These are phyloP conservation scores for Halictus quadricinctus DNA, from an alignment of 2,888 invertebrate genomes.

Conservation along the genomic window DNA sequence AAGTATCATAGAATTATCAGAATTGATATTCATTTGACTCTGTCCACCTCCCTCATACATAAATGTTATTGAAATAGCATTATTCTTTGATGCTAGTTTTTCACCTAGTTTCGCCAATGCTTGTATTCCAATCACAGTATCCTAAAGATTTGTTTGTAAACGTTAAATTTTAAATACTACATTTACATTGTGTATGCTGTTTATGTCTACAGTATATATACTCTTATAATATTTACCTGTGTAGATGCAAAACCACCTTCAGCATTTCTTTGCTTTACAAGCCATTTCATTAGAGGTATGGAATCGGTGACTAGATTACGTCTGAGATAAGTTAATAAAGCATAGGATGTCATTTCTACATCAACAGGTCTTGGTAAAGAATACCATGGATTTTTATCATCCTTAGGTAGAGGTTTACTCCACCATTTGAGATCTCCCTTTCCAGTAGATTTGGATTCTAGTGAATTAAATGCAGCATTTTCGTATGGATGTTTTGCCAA, in stretches of 20 bases:
- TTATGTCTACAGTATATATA: background rate
- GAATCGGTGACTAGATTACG: constrained; percentile 83
- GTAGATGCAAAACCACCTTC: constrained; percentile 89
- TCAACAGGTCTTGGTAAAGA: constrained; percentile 88
- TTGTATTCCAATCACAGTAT: constrained; percentile 89
- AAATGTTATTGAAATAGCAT: constrained; percentile 85
- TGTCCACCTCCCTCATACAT: constrained; percentile 84
- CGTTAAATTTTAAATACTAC: background rate
- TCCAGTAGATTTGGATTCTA: constrained; percentile 84
- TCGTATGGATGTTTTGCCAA: constrained; percentile 89
- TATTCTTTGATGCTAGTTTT: constrained; percentile 83
- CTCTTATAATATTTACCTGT: constrained; percentile 81
- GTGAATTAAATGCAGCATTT: constrained; percentile 85
- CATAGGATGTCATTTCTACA: constrained; percentile 95
- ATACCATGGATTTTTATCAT: constrained; percentile 87
- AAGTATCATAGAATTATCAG: constrained; percentile 91
- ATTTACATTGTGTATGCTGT: background rate
- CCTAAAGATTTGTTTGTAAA: constrained; percentile 81
- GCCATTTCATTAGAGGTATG: constrained; percentile 88
- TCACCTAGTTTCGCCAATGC: constrained; percentile 88
- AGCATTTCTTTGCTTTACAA: constrained; percentile 87
- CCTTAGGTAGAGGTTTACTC: constrained; percentile 86
- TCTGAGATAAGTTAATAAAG: constrained; percentile 87
- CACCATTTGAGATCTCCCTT: constrained; percentile 90
- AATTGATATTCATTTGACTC: constrained; percentile 87